A percentile compares a stretch with the other conserved stretches of the same genome.
phyloP scores from a whole-genome alignment of 92 coral and sea anemone species.

The Isaurus tuberculatus region DNA sequence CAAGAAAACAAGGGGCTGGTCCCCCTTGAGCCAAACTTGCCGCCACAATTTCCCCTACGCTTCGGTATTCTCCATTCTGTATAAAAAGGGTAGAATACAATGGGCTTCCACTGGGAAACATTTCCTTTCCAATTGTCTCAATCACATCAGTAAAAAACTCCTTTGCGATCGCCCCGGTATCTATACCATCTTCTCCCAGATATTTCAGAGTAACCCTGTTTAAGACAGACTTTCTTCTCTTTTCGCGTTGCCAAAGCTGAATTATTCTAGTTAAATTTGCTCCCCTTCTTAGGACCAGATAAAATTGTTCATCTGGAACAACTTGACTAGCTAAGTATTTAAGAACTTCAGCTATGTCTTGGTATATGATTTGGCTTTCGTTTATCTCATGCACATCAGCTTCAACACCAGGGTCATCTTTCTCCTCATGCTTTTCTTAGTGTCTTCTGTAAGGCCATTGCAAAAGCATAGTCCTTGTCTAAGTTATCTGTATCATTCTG shows the following conservation, averaged over 20 bases:
- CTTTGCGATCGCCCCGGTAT: slow-evolving; percentile 30
- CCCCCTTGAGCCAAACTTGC: slow-evolving; percentile 53
- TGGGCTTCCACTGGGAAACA: slow-evolving; percentile 61
- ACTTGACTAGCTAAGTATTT: slow-evolving; percentile 16
- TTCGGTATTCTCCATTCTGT: slow-evolving; percentile 48
- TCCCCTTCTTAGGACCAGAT: slow-evolving; percentile 6
- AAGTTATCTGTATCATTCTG: slow-evolving; percentile 7
- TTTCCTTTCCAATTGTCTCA: slow-evolving; percentile 21
- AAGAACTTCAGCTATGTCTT: slow-evolving; percentile 6
- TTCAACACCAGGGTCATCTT: neutral
- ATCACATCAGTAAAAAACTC: slow-evolving; percentile 37
- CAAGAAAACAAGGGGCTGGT: slow-evolving; percentile 53
- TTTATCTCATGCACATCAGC: neutral
- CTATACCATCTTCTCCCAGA: slow-evolving; percentile 26
- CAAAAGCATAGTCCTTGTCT: slow-evolving; percentile 11
- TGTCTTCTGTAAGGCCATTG: slow-evolving; percentile 23
- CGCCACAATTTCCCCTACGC: slow-evolving; percentile 54
- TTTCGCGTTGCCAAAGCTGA: slow-evolving; percentile 34
- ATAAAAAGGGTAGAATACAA: slow-evolving; percentile 43
- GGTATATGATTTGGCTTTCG: slow-evolving; percentile 4
- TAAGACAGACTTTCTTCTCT: neutral
- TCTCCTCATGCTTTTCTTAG: neutral
- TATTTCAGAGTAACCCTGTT: neutral
- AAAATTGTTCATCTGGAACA: neutral
- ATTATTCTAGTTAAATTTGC: neutral